These are phyloP conservation scores for Glaucidium brasilianum DNA, from an alignment of 2,113 vertebrate species.

Conservation along the genomic window DNA sequence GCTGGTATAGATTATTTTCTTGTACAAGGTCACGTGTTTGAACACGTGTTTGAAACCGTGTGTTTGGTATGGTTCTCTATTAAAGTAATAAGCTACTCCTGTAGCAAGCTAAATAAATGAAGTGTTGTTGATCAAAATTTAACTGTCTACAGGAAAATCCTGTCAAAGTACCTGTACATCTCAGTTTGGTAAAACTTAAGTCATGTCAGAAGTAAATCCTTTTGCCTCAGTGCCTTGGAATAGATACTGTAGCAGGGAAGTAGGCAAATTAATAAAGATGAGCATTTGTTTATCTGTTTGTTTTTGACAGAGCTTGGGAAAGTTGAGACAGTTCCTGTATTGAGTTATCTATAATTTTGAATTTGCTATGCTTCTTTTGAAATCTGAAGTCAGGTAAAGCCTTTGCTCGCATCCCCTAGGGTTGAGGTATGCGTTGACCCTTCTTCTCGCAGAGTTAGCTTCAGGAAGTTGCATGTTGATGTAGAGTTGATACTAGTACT, in stretches of 20 bases:
- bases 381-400: neutral
- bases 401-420: neutral
- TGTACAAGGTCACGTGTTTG: neutral
- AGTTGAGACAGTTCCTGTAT: neutral
- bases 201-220: neutral
- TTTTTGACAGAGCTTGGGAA: neutral
- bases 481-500: neutral
- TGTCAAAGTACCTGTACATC: neutral
- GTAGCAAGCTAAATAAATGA: conserved; percentile 15
- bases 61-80: neutral
- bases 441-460: neutral
- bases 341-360: neutral
- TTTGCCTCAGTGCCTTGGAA: neutral
- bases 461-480: neutral
- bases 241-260: neutral
- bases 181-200: neutral
- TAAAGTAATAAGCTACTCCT: conserved; percentile 15
- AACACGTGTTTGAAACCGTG: neutral
- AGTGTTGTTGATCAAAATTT: neutral
- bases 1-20: neutral
- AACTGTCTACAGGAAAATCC: neutral
- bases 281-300: neutral
- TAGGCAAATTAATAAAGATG: neutral
- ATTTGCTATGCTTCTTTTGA: neutral
- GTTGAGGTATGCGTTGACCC: neutral